Conservation (phyloP, 2,797 vertebrate genomes). For the Helostoma temminkii region DNA sequence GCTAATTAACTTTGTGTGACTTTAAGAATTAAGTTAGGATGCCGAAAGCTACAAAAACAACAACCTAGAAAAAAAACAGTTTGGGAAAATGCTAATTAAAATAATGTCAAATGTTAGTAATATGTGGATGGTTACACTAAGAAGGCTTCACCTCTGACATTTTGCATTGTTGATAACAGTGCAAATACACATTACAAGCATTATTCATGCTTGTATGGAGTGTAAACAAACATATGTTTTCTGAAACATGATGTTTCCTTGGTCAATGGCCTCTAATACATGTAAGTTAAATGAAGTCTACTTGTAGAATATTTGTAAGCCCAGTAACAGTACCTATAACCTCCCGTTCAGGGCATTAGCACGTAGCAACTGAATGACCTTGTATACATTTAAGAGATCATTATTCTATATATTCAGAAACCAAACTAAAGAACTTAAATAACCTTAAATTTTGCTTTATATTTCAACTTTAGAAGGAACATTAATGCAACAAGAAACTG, state of each 20-base stretch:
- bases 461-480: conserved; percentile 3
- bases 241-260: too few species aligned
- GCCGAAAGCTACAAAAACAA: background rate
- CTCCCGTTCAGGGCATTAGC: background rate
- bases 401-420: background rate
- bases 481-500: conserved; percentile 3
- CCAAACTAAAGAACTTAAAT: background rate
- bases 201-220: too few species aligned
- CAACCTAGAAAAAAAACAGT: background rate
- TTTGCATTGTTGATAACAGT: too few species aligned
- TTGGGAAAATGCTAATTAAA: too few species aligned
- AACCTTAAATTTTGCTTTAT: background rate
- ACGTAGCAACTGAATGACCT: background rate
- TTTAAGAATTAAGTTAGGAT: background rate
- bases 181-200: too few species aligned
- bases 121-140: too few species aligned
- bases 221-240: too few species aligned
- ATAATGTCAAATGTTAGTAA: too few species aligned
- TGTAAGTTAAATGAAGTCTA: too few species aligned
- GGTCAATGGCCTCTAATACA: too few species aligned
- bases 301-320: too few species aligned
- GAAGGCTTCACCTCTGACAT: too few species aligned
- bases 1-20: background rate
- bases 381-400: background rate
- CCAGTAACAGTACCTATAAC: background rate